Base-by-base conservation (phyloP, 2,113 vertebrate genomes). In the Oplegnathus fasciatus region DNA sequence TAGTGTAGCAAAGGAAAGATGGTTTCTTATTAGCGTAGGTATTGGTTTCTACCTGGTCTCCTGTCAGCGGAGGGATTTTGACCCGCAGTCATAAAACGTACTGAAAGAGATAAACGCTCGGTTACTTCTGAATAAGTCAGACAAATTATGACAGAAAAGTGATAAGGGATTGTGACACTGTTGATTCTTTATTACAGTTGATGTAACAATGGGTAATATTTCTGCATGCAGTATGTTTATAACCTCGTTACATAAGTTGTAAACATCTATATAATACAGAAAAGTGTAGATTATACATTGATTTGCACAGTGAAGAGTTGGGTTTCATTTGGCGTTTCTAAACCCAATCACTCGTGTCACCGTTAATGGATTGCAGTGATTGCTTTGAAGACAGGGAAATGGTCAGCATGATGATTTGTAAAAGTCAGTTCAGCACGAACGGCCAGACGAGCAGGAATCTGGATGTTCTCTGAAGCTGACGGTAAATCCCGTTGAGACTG, bases 361-460 rank as follows among this genome's bases (percentile, higher is more conserved):
- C 22, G 26, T 64, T 69, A 72, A 87, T 70, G 71, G 46, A 75
- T 87, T 22, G 32, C 54, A 50, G 40, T 32, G 66, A 37, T 65
- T 75, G 32, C 91, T 95, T 93, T 94, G 90, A 95, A 94, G 88
- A 30, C 57, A 9, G 50, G 22, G 78, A 66, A 65, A 46, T 78
- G 67, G 85, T 88, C 84, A 71, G 22, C 5, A 9, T 22, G 67
- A 86, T 88, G 77, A 92, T 93, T 95, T 93, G 81, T 92, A 83
- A 82, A 93, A 75, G 89, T 93, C 91, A 78, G 37, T 80, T 50
- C 26, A 64, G 75, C 77, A 88, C 92, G 94, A 94, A 94, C 93
- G 92, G 89, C 80, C 82, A 68, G 73, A 67, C 42, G 24, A 75
- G 32, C 3, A 44, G 84, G 89, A 91, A 83, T 77, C 83, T 82